Evolutionary conservation across 2,888 invertebrate species (phyloP).

Genomic region (Auanema sp.): DNA sequence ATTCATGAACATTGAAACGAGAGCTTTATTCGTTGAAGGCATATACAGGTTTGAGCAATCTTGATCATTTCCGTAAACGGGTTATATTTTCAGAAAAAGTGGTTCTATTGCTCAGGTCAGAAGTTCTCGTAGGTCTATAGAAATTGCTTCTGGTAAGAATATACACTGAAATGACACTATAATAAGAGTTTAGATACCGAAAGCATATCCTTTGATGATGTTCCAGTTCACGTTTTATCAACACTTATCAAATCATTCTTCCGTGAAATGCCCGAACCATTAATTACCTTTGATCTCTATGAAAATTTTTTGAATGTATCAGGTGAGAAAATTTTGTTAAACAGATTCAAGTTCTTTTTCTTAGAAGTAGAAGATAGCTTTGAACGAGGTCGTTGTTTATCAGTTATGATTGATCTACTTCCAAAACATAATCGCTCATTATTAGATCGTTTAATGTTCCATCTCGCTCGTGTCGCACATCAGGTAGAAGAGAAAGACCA

Average conservation of each 20-base stretch:
- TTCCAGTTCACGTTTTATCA: slow-evolving; percentile 85
- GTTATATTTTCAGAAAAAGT: slow-evolving; percentile 71
- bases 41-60: slow-evolving; percentile 74
- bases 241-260: slow-evolving; percentile 85
- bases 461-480: slow-evolving; percentile 74
- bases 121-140: slow-evolving; percentile 65
- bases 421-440: slow-evolving; percentile 82
- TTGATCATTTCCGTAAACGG: too few relatives aligned
- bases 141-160: slow-evolving; percentile 65
- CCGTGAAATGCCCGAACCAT: slow-evolving; percentile 88
- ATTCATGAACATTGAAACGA: slow-evolving; percentile 85
- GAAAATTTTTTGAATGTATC: slow-evolving; percentile 90
- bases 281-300: slow-evolving; percentile 88
- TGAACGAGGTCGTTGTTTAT: slow-evolving; percentile 82
- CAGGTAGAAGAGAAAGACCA: slow-evolving; percentile 27
- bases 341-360: slow-evolving; percentile 14
- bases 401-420: slow-evolving; percentile 83
- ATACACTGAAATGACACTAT: not conserved
- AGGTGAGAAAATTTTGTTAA: slow-evolving; percentile 55
- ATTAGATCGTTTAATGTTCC: slow-evolving; percentile 88
- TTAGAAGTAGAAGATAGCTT: slow-evolving; percentile 78
- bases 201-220: slow-evolving; percentile 75
- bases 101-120: slow-evolving; percentile 69
- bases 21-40: slow-evolving; percentile 87
- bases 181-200: slow-evolving; percentile 70